Percentiles rank a stretch among this genome's conserved stretches.
Conservation (phyloP, 1,140 invertebrate genomes). For the Drosophila ironensis region DNA sequence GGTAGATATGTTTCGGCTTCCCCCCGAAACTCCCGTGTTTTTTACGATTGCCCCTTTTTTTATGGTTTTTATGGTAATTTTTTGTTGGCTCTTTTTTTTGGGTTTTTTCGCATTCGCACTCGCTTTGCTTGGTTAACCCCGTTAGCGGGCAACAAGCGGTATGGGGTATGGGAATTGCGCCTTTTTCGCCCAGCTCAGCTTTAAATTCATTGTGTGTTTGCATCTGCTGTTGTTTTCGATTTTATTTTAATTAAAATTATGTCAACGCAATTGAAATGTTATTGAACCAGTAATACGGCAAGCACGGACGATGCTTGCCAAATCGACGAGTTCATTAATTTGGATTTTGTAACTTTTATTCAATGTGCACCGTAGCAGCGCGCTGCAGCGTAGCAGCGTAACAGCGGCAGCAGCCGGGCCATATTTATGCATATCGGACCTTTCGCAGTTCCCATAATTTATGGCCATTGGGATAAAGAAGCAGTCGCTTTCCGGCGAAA, state of each 20-base stretch:
- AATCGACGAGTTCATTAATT: constrained; percentile 66
- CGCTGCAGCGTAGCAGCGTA: constrained; percentile 14
- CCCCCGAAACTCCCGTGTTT: too few species aligned
- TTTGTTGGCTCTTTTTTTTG: not conserved
- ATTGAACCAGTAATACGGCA: too few species aligned
- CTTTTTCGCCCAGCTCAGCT: constrained; percentile 54
- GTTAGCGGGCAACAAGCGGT: constrained; percentile 32
- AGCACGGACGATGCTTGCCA: constrained; percentile 31
- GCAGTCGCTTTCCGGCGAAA: not conserved
- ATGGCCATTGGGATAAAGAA: constrained; percentile 63
- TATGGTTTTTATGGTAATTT: too few species aligned
- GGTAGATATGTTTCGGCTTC: too few species aligned
- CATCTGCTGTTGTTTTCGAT: constrained; percentile 38
- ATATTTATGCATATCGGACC: constrained; percentile 39
- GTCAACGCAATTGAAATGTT: constrained; percentile 78
- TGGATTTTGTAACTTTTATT: constrained; percentile 74
- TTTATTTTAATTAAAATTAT: constrained; percentile 78
- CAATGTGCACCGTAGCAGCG: constrained; percentile 35
- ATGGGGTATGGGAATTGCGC: too few species aligned
- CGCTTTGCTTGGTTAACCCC: constrained; percentile 50
- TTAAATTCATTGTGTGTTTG: constrained; percentile 70
- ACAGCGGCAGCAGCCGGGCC: constrained; percentile 17
- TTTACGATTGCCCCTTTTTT: too few species aligned
- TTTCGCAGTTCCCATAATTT: constrained; percentile 44
- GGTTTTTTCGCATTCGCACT: not conserved